Evolutionary conservation across 2,113 vertebrate genomes (phyloP).

Genomic region (Monopterus albus): DNA sequence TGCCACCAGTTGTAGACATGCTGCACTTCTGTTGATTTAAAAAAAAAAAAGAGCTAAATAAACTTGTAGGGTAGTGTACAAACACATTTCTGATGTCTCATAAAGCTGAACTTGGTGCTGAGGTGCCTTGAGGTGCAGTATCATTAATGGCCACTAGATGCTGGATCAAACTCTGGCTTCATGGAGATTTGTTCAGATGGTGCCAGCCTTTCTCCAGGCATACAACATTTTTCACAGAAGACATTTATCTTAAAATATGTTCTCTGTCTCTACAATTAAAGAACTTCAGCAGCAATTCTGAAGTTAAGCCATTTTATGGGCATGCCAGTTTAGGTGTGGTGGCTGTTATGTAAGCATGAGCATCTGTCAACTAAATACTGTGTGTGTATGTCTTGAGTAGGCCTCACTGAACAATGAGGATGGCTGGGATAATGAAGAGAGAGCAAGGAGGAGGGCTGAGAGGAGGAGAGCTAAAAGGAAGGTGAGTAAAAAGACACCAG

Average conservation of each 20-base stretch:
- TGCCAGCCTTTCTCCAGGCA: no score
- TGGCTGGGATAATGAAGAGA: constrained; percentile 62
- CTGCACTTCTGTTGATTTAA: no score
- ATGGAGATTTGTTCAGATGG: no score
- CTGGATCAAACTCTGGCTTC: not conserved
- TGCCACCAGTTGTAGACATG: no score
- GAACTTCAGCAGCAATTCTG: not conserved
- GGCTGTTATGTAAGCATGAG: not conserved
- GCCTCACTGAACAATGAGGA: constrained; percentile 56
- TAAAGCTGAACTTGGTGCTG: not conserved
- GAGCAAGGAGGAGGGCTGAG: constrained; percentile 57
- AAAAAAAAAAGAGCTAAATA: not conserved
- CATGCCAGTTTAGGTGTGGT: not conserved
- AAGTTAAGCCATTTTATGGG: not conserved
- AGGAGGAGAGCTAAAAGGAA: constrained; percentile 66
- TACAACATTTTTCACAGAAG: no score
- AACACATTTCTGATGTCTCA: no score
- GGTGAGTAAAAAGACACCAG: constrained; percentile 42
- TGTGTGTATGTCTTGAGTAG: constrained; percentile 25
- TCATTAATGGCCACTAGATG: not conserved
- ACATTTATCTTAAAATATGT: no score
- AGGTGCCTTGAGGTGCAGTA: not conserved
- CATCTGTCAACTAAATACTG: not conserved
- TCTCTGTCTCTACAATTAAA: no score
- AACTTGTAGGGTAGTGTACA: no score